phyloP scores from a whole-genome alignment of 2,113 vertebrate species.

The Poecilia latipinna region DNA sequence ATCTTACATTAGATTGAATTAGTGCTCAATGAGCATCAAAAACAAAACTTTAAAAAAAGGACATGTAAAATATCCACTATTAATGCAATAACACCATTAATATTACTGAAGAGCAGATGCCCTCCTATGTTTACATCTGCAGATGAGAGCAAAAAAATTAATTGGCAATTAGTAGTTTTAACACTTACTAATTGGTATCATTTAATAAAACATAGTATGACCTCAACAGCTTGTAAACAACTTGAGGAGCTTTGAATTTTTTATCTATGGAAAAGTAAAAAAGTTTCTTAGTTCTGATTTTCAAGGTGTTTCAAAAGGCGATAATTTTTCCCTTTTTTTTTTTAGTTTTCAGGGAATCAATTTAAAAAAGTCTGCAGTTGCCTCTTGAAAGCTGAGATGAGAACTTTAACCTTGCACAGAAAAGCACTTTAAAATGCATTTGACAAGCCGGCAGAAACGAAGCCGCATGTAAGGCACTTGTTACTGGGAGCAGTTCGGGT shows the following conservation, averaged over 20 bases:
- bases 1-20: neutral
- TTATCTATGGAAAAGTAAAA: neutral
- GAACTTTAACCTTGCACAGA: neutral
- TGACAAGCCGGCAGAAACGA: neutral
- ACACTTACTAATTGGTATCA: neutral
- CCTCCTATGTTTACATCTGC: neutral
- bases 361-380: neutral
- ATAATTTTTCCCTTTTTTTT: neutral
- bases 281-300: neutral
- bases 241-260: neutral
- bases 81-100: neutral
- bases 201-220: neutral
- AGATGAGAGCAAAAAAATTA: neutral
- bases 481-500: neutral
- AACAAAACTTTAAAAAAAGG: too few species aligned
- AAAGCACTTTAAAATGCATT: neutral
- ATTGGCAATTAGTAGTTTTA: neutral
- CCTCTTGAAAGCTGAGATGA: neutral
- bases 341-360: neutral
- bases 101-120: too few species aligned
- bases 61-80: neutral
- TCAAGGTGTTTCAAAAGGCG: neutral
- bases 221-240: neutral
- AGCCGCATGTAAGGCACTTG: neutral
- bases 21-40: too few species aligned